Percentiles rank a stretch among this genome's conserved stretches.
Evolutionary conservation across 2,113 vertebrate species (phyloP).

Genomic region (Pampusana beccarii): DNA sequence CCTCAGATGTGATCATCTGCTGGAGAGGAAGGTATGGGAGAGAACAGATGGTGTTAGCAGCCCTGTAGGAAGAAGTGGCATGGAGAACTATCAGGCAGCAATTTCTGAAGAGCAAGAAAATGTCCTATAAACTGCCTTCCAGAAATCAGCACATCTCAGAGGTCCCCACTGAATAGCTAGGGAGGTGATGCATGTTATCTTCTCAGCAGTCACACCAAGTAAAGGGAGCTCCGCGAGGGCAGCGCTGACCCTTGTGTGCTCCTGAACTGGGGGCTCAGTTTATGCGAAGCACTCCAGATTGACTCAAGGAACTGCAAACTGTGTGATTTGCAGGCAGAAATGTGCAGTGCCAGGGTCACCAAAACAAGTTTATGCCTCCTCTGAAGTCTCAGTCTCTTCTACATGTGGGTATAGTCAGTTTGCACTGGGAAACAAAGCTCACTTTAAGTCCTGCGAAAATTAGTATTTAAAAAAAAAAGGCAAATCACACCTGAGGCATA

Average conservation of each 20-base stretch:
- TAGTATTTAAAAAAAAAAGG: not conserved
- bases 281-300: not conserved
- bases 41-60: not conserved
- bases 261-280: not conserved
- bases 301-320: not conserved
- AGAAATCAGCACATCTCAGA: not conserved
- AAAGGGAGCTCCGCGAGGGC: not conserved
- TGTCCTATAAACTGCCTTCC: not conserved
- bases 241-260: not conserved
- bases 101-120: not conserved
- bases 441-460: not conserved
- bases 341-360: fast-evolving
- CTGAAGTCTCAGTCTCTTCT: not conserved
- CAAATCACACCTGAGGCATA: not conserved
- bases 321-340: not conserved
- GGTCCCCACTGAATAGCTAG: not conserved
- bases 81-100: not conserved
- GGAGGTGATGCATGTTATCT: not conserved
- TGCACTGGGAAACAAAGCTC: not conserved
- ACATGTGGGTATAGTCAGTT: not conserved
- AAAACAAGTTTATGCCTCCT: not conserved
- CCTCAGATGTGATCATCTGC: not conserved
- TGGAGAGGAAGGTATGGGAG: not conserved
- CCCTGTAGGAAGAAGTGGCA: not conserved
- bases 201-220: not conserved